Evolutionary conservation across 64 coral and sea anemone genomes (phyloP), one percentile per base, ranked within the genome.

Genomic region (Stylophora pistillata): DNA sequence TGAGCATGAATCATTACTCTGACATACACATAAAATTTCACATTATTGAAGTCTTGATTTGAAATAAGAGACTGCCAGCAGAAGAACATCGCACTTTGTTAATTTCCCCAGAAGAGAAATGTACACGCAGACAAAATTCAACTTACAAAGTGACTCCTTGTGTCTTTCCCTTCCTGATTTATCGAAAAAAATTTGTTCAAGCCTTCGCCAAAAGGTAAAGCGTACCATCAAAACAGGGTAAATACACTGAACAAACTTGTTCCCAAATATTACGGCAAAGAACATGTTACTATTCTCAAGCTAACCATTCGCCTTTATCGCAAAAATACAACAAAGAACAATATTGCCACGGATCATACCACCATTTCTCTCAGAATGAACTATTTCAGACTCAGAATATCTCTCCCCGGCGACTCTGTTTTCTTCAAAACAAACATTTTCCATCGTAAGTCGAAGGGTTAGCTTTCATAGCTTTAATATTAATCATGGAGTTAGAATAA

Each of bases 351-450:
- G 3, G 6, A 61, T 55, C 72, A 79, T 25, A 66, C 20, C 31
- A 56, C 23, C 68, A 70, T 79, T 89, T 71, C 61, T 47, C 78
- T 0, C 11, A 21, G 1, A 34, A 80, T 33, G 58, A n/a, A 11
- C 10, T 54, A 70, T 64, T 63, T 27, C 47, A 16, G 30, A 30
- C 58, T 41, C 3, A 33, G 27, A 59, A 59, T 26, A 20, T 82
- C 41, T 76, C 62, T 60, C 68, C 21, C 23, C 26, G 7, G 17
- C 21, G 4, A 37, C 30, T 82, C 27, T 74, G 64, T 78, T 88
- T 95, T 53, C 77, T 73, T 55, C 74, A 86, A 95, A 95, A 95
- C 65, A 95, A 95, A 95, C 89, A 95, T 92, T 92, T 95, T 89
- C 60, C 47, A 73, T 87, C 26, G n/a, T 58, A 80, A 89, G 86